Base-by-base conservation (phyloP, 2,797 vertebrate species). In the Sebastolobus altivelis region DNA sequence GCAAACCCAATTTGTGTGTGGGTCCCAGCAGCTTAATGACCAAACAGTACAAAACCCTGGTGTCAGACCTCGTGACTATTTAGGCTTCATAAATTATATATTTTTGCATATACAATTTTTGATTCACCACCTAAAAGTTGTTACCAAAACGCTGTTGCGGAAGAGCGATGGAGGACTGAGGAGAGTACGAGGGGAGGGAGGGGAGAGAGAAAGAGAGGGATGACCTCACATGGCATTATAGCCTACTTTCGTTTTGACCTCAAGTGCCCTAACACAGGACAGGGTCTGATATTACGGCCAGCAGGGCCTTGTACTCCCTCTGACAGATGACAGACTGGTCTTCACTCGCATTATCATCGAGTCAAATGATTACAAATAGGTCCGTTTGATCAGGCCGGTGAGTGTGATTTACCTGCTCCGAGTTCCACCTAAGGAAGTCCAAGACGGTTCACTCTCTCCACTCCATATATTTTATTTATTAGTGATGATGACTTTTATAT, bases 391-490 rank as follows among this genome's bases (percentile, higher is more conserved):
- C 38, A 58, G 86, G 73, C 70, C 77, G 12, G 70, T 2, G 72
- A 59, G 63, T 22, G 35, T 12, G 75, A 38, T 72, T 62, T 11
- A 80, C 84, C 79, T 85, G 74, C 69, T 70, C 33, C 20, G 38
- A 73, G 77, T 70, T 72, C 55, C 65, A 69, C 52, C 35, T 29
- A 29, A 31, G 11, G 56, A 59, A 75, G 73, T 85, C 77, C 65
- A 71, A 43, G 68, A 71, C 72, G 71, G 70, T 72, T 88, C 63
- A 58, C 83, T 84, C 70, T 58, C 38, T 77, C 60, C 69, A 76
- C 70, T 86, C 77, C 77, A 86, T 86, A 66, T 87, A 83, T 87
- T 92, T 90, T 86, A 92, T 93, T 86, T 88, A 88, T 90, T 91
- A 90, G 72, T 85, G 70, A 80, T 86, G 70, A 77, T 79, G 83